These are phyloP conservation scores for Cephus rjabovi DNA, from an alignment of 2,888 invertebrate species.

Conservation along the genomic window DNA sequence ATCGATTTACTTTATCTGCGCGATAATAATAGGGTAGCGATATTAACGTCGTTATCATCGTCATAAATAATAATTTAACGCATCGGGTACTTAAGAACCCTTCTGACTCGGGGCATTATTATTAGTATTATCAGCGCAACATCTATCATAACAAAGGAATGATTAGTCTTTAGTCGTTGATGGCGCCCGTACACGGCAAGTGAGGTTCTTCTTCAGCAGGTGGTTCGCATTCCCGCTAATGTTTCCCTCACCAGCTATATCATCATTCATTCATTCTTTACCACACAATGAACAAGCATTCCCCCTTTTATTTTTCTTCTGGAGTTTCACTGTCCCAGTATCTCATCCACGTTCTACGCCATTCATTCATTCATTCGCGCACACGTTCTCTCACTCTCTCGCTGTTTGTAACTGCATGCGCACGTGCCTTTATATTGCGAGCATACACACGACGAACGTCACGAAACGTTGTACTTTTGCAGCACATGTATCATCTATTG, in stretches of 20 bases:
- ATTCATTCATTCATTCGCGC: not conserved
- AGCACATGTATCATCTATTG: not conserved
- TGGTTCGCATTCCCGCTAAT: not conserved
- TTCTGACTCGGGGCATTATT: constrained; percentile 6
- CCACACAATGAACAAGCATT: too few species aligned
- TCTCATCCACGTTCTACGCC: not conserved
- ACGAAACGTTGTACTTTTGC: not conserved
- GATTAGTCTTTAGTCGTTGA: constrained; percentile 15
- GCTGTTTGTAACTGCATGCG: not conserved
- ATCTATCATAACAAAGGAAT: constrained; percentile 23
- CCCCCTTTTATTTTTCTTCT: not conserved
- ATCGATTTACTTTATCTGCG: constrained; percentile 23
- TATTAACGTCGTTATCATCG: constrained; percentile 21
- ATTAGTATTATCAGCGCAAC: constrained; percentile 4
- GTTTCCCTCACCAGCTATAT: not conserved
- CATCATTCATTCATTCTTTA: not conserved
- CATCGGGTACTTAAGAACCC: not conserved
- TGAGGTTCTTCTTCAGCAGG: not conserved
- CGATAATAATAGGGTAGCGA: constrained; percentile 16
- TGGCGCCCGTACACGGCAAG: constrained; percentile 1
- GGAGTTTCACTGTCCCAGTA: not conserved
- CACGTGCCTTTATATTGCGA: not conserved
- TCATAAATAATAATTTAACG: constrained; percentile 17
- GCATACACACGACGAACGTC: not conserved
- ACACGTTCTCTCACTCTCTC: not conserved